phyloP scores from a whole-genome alignment of 2,113 vertebrate genomes.

The Benthochromis sp. region DNA sequence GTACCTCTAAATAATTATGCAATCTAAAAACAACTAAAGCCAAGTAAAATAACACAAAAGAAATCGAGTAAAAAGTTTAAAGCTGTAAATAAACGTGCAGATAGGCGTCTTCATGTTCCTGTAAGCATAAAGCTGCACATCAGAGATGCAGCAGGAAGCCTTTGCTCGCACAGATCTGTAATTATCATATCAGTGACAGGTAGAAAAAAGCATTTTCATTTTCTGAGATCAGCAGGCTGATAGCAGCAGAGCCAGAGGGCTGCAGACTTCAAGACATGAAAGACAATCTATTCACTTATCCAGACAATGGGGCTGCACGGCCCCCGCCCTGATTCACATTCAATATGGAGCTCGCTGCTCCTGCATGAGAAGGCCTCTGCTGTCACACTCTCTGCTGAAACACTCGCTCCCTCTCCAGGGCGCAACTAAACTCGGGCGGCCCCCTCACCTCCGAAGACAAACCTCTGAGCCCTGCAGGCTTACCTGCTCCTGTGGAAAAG shows the following conservation, averaged over 20 bases:
- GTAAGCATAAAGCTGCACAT: neutral
- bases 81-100: neutral
- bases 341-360: neutral
- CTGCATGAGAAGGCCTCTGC: neutral
- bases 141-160: neutral
- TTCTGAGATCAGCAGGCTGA: slow-evolving; percentile 7
- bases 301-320: slow-evolving; percentile 13
- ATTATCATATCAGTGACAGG: slow-evolving; percentile 3
- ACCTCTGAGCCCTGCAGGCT: neutral
- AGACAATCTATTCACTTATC: slow-evolving; percentile 24
- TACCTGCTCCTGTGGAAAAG: neutral
- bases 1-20: neutral
- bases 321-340: slow-evolving; percentile 20
- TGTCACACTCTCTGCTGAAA: slow-evolving; percentile 19
- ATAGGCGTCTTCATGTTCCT: neutral
- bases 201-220: neutral
- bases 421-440: slow-evolving; percentile 25
- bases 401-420: slow-evolving; percentile 23
- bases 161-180: neutral
- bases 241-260: slow-evolving; percentile 2
- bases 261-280: slow-evolving; percentile 22
- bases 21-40: neutral
- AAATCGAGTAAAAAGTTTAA: neutral
- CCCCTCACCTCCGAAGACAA: neutral
- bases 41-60: neutral